Base-by-base conservation (phyloP, 1,140 invertebrate species). In the Metopolophium dirhodum region DNA sequence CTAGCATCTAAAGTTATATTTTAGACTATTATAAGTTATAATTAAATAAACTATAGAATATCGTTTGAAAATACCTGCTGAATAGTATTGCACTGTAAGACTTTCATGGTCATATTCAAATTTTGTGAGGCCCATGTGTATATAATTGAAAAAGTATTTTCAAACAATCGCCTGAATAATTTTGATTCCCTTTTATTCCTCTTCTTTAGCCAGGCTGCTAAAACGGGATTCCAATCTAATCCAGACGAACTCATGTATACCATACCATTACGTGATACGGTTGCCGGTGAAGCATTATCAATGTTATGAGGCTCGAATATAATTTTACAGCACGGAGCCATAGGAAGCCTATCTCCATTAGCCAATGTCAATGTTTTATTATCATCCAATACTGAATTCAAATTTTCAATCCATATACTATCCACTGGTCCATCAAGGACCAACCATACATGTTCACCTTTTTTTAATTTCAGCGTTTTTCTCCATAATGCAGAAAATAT, bases 231-330 rank as follows among this genome's bases (percentile, higher is more conserved):
- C 97, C 98, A 99, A 95, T 98, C 97, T 49, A 99, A 95, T 1
- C 98, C 98, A 0, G 98, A 99, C 0, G 98, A 98, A 94, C 98
- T 99, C 98, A 99, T 99, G 95, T 99, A 99, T 1, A 99, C 98
- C 98, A 99, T 99, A 94, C 98, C 98, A 95, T 99, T 99, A 93
- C 98, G 96, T 0, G 98, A 99, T 1, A 99, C 98, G 1, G 98
- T 99, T 1, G 98, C 98, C 14, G 98, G 98, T 41, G 98, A 99
- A 2, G 98, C 98, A 95, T 99, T 99, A 95, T 99, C 98, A 94
- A 99, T 99, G 95, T 99, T 99, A 95, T 99, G 98, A 0, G 98
- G 98, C 95, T 99, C 98, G 95, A 99, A 99, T 94, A 99, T 98
- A 93, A 99, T 98, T 96, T 99, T 99, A 94, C 98, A 98, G 14